Evolutionary conservation across 2,888 invertebrate species (phyloP).

Genomic region (Gastracanthus pulcherrimus): DNA sequence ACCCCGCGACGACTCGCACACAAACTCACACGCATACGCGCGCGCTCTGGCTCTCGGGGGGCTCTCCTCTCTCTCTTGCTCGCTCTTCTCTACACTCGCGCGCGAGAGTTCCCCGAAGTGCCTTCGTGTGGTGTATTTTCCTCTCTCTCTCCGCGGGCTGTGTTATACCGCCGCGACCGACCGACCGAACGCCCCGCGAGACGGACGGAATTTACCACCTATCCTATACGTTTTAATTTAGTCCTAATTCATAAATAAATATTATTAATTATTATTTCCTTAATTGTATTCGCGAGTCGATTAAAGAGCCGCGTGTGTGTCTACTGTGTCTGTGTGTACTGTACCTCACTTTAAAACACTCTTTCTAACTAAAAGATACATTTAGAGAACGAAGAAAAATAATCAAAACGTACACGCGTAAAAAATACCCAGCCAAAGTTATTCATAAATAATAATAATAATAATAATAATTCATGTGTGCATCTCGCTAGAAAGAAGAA

Average conservation of each 20-base stretch:
- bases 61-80: constrained; percentile 58
- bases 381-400: too few species aligned
- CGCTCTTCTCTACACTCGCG: constrained; percentile 54
- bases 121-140: constrained; percentile 60
- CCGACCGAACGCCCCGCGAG: neutral
- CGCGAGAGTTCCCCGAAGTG: constrained; percentile 66
- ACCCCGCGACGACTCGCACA: constrained; percentile 11
- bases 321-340: too few species aligned
- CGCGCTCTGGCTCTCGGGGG: constrained; percentile 12
- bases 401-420: neutral
- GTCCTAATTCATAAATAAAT: too few species aligned
- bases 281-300: too few species aligned
- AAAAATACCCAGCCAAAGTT: neutral
- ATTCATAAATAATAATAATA: neutral
- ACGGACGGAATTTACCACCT: too few species aligned
- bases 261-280: too few species aligned
- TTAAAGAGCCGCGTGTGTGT: neutral
- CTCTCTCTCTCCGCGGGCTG: constrained; percentile 59
- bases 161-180: constrained; percentile 28
- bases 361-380: too few species aligned
- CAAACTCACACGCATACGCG: neutral
- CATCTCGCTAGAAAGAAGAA: constrained; percentile 22
- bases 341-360: too few species aligned
- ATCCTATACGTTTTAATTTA: too few species aligned
- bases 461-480: constrained; percentile 18